Percentiles rank a stretch among this genome's conserved stretches.
These are phyloP conservation scores for Scaptomyza pallida DNA, from an alignment of 1,140 invertebrate genomes.

Conservation along the genomic window DNA sequence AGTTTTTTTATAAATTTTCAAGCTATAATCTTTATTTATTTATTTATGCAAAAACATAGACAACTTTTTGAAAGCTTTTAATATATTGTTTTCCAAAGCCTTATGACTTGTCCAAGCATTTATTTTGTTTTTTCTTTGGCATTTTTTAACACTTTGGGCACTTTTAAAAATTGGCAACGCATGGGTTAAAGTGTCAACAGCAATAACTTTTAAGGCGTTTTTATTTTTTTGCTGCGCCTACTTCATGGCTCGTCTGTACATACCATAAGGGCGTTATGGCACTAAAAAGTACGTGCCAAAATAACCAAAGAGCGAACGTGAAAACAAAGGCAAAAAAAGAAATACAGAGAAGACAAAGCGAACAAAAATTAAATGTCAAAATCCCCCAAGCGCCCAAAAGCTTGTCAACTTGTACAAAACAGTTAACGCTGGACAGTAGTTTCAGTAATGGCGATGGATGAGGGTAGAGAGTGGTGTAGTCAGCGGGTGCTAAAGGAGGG, in stretches of 20 bases:
- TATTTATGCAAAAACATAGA: no score
- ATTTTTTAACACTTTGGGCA: not conserved
- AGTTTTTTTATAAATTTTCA: no score
- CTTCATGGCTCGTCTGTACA: constrained; percentile 1
- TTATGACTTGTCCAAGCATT: not conserved
- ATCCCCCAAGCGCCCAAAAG: constrained; percentile 48
- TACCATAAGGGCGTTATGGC: constrained; percentile 16
- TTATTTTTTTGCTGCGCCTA: constrained; percentile 4
- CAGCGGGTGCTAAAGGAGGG: no score
- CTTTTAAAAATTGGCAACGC: constrained; percentile 9
- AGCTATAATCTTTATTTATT: no score
- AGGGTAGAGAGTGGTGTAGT: not conserved
- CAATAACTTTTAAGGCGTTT: constrained; percentile 8
- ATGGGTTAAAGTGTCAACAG: constrained; percentile 24
- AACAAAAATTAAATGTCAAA: constrained; percentile 62
- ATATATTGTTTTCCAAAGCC: no score
- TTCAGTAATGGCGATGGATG: constrained; percentile 10
- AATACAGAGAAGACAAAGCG: constrained; percentile 4
- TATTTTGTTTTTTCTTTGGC: not conserved
- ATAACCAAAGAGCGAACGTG: constrained; percentile 40
- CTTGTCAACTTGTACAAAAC: constrained; percentile 61
- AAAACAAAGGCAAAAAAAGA: constrained; percentile 7
- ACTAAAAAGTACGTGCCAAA: constrained; percentile 46
- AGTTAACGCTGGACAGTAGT: constrained; percentile 51
- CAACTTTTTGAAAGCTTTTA: no score